Conservation (phyloP, 2,888 invertebrate genomes). For the Apantesis nais region DNA sequence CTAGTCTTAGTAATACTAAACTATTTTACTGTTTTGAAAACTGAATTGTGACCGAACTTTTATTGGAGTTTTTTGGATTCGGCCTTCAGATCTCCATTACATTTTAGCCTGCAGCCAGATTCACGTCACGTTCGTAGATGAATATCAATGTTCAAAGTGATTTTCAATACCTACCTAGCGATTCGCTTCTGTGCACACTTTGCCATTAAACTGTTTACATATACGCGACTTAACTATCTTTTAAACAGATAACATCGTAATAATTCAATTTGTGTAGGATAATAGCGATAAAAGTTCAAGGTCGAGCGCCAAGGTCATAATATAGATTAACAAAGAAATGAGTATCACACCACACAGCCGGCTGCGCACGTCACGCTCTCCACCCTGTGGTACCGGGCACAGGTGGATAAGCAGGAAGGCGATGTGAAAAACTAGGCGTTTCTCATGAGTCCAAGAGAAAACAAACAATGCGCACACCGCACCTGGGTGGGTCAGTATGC, state of each 20-base stretch:
- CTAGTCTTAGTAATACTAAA: no score
- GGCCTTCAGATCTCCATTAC: background rate
- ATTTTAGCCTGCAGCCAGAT: conserved; percentile 6
- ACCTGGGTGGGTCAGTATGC: conserved; percentile 59
- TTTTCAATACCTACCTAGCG: background rate
- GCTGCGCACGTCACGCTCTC: conserved; percentile 13
- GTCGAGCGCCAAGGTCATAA: conserved; percentile 69
- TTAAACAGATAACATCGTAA: conserved; percentile 25
- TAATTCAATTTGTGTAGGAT: conserved; percentile 43
- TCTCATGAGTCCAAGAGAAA: conserved; percentile 41
- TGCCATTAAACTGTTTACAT: conserved; percentile 10
- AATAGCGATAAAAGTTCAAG: conserved; percentile 64
- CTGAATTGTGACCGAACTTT: no score
- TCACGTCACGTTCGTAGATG: conserved; percentile 2
- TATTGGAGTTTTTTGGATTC: no score
- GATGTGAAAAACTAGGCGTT: conserved; percentile 25
- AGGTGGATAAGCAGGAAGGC: conserved; percentile 16
- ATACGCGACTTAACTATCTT: conserved; percentile 19
- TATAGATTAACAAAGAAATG: conserved; percentile 46
- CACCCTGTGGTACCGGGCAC: conserved; percentile 9
- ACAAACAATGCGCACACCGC: conserved; percentile 47
- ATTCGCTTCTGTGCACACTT: conserved; percentile 3
- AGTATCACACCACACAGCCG: conserved; percentile 19
- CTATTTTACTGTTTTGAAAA: no score
- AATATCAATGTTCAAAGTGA: background rate